Evolutionary conservation across 2,888 invertebrate genomes (phyloP).

Genomic region (Trissolcus brochymenae): DNA sequence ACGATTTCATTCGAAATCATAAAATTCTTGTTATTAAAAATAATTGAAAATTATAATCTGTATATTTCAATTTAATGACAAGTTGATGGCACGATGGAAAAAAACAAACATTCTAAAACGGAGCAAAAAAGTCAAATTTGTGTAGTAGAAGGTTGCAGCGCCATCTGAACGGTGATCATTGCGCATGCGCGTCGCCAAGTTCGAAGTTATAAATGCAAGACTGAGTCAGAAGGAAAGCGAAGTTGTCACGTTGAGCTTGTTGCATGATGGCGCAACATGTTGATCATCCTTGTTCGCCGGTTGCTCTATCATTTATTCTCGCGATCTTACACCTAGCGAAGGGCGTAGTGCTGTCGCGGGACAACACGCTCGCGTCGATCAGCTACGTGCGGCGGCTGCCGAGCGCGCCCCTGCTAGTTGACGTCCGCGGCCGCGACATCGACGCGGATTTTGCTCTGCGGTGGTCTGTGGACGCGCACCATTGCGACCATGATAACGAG

Average conservation of each 20-base stretch:
- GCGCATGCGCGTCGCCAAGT: slow-evolving; percentile 29
- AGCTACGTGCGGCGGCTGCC: slow-evolving; percentile 5
- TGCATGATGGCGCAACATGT: slow-evolving; percentile 75
- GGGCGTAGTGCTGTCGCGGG: slow-evolving; percentile 57
- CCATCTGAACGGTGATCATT: neutral
- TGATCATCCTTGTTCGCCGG: slow-evolving; percentile 68
- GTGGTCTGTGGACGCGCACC: slow-evolving; percentile 63
- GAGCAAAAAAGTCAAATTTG: neutral
- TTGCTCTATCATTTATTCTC: slow-evolving; percentile 67
- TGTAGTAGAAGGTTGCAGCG: neutral
- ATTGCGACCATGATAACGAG: slow-evolving; percentile 52
- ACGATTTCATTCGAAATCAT: too few relatives aligned
- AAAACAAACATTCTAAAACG: neutral
- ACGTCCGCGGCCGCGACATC: slow-evolving; percentile 64
- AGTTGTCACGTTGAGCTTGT: slow-evolving; percentile 70
- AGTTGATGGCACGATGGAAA: neutral
- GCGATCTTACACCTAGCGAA: slow-evolving; percentile 64
- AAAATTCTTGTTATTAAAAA: neutral
- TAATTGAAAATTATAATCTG: too few relatives aligned
- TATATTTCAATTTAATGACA: neutral
- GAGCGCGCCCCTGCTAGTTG: slow-evolving; percentile 55
- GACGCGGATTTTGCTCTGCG: slow-evolving; percentile 57
- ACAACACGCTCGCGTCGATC: slow-evolving; percentile 23
- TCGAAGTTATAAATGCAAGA: slow-evolving; percentile 57
- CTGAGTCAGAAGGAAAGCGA: slow-evolving; percentile 26